Base-by-base conservation (phyloP, 2,113 vertebrate genomes). In the Pelodiscus sinensis region DNA sequence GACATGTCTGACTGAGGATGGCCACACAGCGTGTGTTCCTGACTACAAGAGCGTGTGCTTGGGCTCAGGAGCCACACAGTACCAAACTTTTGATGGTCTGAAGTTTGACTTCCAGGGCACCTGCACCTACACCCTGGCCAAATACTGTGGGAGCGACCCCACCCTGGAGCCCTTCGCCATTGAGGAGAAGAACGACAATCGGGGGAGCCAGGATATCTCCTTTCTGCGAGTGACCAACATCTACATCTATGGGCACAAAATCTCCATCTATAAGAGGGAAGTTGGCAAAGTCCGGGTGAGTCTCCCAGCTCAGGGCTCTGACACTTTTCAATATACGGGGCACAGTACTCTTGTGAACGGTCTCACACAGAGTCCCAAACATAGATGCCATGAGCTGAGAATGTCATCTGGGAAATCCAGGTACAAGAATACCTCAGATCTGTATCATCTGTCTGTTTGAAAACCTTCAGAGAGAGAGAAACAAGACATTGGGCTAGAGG, bases 61-160 rank as follows among this genome's bases (percentile, higher is more conserved):
- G 27, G 96, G 92, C 7, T 87, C 94, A 12, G 96, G 97, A 1
- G 97, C 97, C 84, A 97, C 96, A 9, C 97, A 97, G 73, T 97
- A 95, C 85, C 84, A 25, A 86, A 96, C 97, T 0, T 98, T 97
- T 38, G 97, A 98, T 62, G 95, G 94, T 6, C 81, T 57, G 52
- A 22, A 51, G 5, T 96, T 90, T 75, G 87, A 93, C 55, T 94
- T 94, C 84, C 89, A 93, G 57, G 95, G 93, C 31, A 94, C 89
- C 11, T 96, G 93, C 15, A 90, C 95, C 18, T 96, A 96, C 58
- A 85, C 15, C 11, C 71, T 94, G 44, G 57, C 93, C 19, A 73
- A 35, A 19, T 57, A 89, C 24, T 68, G 86, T 18, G 91, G 85
- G 3, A 11, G 56, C 2, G 79, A 89, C 7, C 19, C 82, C 5